Conservation (phyloP, 2,888 invertebrate species). For the Chelonus formosanus region DNA sequence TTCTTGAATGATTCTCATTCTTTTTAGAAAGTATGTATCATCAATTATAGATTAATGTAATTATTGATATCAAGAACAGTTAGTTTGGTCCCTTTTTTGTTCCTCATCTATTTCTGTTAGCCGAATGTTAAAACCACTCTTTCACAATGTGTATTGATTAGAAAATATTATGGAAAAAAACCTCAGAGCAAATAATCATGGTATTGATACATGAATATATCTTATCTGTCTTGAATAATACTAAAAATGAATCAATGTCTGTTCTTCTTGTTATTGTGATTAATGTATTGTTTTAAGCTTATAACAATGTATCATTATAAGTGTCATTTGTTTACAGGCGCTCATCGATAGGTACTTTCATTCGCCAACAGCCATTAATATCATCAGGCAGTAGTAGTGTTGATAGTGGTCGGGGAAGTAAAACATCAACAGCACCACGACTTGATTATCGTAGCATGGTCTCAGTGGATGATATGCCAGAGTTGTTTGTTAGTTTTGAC, state of each 20-base stretch:
- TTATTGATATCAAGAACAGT: too few relatives aligned
- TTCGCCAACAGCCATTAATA: conserved; percentile 72
- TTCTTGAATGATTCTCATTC: too few relatives aligned
- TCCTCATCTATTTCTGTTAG: too few relatives aligned
- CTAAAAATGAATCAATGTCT: conserved; percentile 8
- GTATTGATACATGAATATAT: too few relatives aligned
- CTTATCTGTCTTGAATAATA: too few relatives aligned
- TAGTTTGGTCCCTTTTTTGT: too few relatives aligned
- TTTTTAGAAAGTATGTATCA: too few relatives aligned
- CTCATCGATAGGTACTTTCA: conserved; percentile 87
- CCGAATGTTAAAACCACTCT: too few relatives aligned
- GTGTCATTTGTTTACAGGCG: conserved; percentile 69
- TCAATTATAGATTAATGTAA: too few relatives aligned
- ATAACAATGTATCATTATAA: background rate
- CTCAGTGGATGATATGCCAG: conserved; percentile 93
- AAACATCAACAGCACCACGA: conserved; percentile 71
- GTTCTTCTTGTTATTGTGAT: background rate
- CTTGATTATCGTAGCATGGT: conserved; percentile 93
- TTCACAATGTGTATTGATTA: too few relatives aligned
- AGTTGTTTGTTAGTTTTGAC: conserved; percentile 93
- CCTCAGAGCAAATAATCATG: too few relatives aligned
- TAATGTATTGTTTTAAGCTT: background rate
- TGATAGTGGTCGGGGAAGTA: conserved; percentile 71
- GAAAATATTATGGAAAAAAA: too few relatives aligned
- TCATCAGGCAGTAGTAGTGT: conserved; percentile 68